Percentiles rank a stretch among this genome's conserved stretches.
These are phyloP conservation scores for Falco rusticolus DNA, from an alignment of 2,797 vertebrate genomes.

Conservation along the genomic window DNA sequence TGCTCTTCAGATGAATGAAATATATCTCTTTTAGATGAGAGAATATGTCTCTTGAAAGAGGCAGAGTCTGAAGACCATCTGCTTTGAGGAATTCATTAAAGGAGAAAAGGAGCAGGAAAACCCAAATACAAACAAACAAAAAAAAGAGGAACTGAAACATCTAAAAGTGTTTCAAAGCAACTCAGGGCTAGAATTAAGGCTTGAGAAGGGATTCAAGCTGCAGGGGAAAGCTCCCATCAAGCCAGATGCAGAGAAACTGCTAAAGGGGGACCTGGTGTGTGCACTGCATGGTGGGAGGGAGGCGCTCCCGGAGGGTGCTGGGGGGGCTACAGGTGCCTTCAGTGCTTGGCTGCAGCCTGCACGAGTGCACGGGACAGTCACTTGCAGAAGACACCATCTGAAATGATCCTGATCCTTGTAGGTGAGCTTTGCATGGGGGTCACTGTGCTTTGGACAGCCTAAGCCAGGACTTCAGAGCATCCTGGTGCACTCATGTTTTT, in stretches of 20 bases:
- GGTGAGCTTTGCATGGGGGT: not conserved
- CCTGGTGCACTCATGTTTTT: rapidly evolving
- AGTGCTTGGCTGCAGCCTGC: not conserved
- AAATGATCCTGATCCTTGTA: rapidly evolving
- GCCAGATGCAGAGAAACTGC: not conserved
- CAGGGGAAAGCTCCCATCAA: not conserved
- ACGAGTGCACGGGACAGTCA: rapidly evolving
- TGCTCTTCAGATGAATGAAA: not conserved
- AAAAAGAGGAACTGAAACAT: not conserved
- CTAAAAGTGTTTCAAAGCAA: not conserved
- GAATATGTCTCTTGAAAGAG: not conserved
- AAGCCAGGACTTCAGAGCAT: rapidly evolving
- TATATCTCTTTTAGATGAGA: not conserved
- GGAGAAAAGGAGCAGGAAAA: not conserved
- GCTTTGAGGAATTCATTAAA: constrained; percentile 29
- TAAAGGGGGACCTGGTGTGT: rapidly evolving
- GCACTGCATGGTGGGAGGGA: not conserved
- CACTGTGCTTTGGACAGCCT: not conserved
- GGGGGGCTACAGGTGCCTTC: too few species aligned
- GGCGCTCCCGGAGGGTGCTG: rapidly evolving
- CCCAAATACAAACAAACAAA: not conserved
- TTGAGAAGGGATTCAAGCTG: not conserved
- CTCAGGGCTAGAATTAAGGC: not conserved
- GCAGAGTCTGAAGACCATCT: not conserved
- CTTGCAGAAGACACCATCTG: not conserved